A percentile compares a stretch with the other conserved stretches of the same genome.
Conservation (phyloP, 2,113 vertebrate species). For the Xiphorhynchus elegans region DNA sequence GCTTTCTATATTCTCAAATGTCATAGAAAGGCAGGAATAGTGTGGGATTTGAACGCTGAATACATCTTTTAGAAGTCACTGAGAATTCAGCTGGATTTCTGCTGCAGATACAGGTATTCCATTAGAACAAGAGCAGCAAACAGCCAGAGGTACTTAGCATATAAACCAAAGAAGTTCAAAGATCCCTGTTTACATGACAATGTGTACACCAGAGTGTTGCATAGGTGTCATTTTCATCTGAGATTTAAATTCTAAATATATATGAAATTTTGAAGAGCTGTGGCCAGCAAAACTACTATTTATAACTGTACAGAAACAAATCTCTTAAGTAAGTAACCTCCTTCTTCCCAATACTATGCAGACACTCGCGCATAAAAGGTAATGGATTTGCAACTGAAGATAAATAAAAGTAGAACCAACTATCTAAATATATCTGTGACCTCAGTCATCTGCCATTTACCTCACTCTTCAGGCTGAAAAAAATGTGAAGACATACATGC, state of each 20-base stretch:
- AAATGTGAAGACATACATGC: neutral
- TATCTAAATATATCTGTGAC: neutral
- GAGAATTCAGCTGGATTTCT: neutral
- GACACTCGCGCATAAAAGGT: neutral
- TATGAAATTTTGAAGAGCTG: neutral
- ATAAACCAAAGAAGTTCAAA: neutral
- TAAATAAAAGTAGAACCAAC: neutral
- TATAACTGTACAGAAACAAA: neutral
- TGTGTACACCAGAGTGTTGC: neutral
- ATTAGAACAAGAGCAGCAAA: neutral
- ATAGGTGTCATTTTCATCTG: neutral
- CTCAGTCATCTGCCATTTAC: neutral
- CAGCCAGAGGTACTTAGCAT: neutral
- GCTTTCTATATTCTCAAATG: slow-evolving; percentile 19
- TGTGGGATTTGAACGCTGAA: slow-evolving; percentile 4
- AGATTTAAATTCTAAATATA: neutral
- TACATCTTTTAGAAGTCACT: slow-evolving; percentile 20
- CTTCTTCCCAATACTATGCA: neutral
- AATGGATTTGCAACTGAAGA: neutral
- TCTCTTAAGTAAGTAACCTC: neutral
- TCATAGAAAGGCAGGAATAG: neutral
- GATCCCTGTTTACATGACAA: neutral
- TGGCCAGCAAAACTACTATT: neutral
- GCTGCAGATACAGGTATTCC: neutral
- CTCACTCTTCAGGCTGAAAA: neutral